These are phyloP conservation scores for Verasper variegatus DNA, from an alignment of 2,113 vertebrate genomes.

Conservation along the genomic window DNA sequence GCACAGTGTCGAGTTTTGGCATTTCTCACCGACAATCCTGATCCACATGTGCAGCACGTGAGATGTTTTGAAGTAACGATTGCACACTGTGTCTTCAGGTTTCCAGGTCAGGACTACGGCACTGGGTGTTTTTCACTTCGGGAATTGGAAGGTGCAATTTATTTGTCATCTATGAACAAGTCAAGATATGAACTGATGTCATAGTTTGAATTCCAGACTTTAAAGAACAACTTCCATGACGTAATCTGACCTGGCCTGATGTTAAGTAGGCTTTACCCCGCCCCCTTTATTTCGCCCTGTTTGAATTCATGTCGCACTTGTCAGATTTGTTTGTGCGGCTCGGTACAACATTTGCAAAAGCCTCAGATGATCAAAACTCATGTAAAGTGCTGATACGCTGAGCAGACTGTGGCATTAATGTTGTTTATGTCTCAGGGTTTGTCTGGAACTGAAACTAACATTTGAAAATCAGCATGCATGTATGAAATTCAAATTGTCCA, in stretches of 20 bases:
- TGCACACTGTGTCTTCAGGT: neutral
- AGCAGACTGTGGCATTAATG: neutral
- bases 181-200: neutral
- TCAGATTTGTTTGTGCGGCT: neutral
- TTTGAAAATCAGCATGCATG: conserved; percentile 25
- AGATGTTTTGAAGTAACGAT: neutral
- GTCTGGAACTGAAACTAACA: conserved; percentile 4
- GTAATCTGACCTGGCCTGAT: neutral
- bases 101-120: neutral
- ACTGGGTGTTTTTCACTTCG: too few species aligned
- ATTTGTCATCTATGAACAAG: neutral
- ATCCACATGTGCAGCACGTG: neutral
- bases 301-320: conserved; percentile 11
- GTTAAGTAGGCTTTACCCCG: neutral
- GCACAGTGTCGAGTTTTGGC: neutral
- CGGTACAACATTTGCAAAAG: neutral
- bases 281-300: neutral
- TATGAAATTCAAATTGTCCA: conserved; percentile 48
- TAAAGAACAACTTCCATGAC: neutral
- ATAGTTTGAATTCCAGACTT: too few species aligned
- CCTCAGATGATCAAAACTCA: neutral
- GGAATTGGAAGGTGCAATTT: too few species aligned
- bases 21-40: neutral
- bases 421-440: neutral
- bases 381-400: neutral